A percentile compares a stretch with the other conserved stretches of the same genome.
Evolutionary conservation across 2,888 invertebrate species (phyloP).

Genomic region (Eristalinus sepulchralis): DNA sequence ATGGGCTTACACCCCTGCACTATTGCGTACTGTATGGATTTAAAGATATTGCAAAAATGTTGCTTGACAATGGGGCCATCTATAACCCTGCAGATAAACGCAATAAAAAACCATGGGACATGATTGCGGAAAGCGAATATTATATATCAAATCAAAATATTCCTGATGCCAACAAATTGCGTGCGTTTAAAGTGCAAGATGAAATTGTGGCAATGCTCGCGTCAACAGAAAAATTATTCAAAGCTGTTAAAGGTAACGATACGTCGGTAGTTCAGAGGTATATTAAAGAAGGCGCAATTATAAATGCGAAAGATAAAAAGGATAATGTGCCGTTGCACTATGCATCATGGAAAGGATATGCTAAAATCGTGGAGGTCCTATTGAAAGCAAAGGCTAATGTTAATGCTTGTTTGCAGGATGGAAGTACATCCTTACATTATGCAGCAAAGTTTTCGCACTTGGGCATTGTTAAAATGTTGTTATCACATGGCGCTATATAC

Average conservation of each 20-base stretch:
- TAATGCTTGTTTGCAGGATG: conserved; percentile 25
- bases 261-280: background rate
- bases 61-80: conserved; percentile 32
- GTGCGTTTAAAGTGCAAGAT: background rate
- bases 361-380: conserved; percentile 64
- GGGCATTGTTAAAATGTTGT: background rate
- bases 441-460: conserved; percentile 6
- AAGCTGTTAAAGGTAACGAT: background rate
- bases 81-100: conserved; percentile 1
- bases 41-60: conserved; percentile 5
- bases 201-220: background rate
- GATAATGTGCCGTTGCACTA: conserved; percentile 38
- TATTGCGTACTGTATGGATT: conserved; percentile 5
- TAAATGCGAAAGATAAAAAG: background rate
- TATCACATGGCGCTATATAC: conserved; percentile 18
- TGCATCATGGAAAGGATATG: conserved; percentile 72
- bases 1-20: conserved; percentile 23
- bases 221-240: background rate
- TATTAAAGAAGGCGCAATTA: background rate
- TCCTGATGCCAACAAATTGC: background rate
- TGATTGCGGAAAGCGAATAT: background rate
- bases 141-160: background rate
- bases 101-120: background rate
- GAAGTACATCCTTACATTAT: conserved; percentile 27
- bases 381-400: conserved; percentile 54